Evolutionary conservation across 2,888 invertebrate genomes (phyloP).

Genomic region (Micoletzkya japonica): DNA sequence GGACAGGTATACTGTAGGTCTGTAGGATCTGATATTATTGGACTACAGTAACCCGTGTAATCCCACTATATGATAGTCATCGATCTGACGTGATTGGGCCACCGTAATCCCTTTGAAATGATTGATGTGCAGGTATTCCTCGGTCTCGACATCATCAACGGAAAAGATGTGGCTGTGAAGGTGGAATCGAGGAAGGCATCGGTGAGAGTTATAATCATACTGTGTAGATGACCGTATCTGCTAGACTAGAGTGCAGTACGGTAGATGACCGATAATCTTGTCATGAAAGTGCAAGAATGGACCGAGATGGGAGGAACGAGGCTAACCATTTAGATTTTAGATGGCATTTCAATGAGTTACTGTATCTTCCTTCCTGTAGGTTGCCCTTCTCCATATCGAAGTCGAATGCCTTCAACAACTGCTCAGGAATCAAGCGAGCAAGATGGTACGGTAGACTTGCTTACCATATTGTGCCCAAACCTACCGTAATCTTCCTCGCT

Average conservation of each 20-base stretch:
- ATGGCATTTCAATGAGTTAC: no score
- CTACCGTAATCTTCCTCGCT: neutral
- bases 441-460: neutral
- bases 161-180: slow-evolving; percentile 13
- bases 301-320: no score
- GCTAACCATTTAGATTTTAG: no score
- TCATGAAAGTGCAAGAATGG: no score
- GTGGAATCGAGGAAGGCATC: slow-evolving; percentile 20
- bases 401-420: slow-evolving; percentile 10
- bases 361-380: neutral
- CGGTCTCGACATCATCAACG: neutral
- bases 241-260: no score
- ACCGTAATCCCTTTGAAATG: neutral
- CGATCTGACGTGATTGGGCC: no score
- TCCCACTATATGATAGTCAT: no score
- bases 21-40: no score
- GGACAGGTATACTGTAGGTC: slow-evolving; percentile 11
- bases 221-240: neutral
- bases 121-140: slow-evolving; percentile 10
- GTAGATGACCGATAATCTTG: no score
- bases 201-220: neutral
- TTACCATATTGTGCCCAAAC: neutral
- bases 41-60: no score
- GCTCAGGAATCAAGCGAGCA: neutral
- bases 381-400: slow-evolving; percentile 10